These are phyloP conservation scores for Simalia tracyae DNA, from an alignment of 2,797 vertebrate genomes.

Conservation along the genomic window DNA sequence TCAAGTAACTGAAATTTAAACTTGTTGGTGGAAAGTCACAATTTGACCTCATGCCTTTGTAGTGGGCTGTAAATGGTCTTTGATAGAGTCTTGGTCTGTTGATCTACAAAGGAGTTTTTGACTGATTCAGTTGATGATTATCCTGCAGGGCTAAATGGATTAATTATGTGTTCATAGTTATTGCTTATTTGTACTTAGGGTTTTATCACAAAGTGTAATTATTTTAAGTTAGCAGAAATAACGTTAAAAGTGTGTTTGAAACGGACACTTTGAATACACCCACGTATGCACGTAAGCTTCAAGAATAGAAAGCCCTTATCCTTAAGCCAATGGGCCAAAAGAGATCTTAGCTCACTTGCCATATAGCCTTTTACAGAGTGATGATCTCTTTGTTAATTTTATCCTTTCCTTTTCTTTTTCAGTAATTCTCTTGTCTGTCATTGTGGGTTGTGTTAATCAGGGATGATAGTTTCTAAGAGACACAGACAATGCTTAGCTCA, in stretches of 20 bases:
- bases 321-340: not conserved
- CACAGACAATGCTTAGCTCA: not conserved
- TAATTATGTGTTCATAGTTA: not conserved
- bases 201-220: not conserved
- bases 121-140: not conserved
- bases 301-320: not conserved
- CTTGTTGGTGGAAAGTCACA: slow-evolving; percentile 7
- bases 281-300: not conserved
- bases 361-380: slow-evolving; percentile 1
- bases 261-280: not conserved
- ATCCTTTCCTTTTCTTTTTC: not conserved
- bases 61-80: not conserved
- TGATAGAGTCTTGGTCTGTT: not conserved
- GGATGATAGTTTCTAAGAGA: not conserved
- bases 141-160: not conserved
- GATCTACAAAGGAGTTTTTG: slow-evolving; percentile 7
- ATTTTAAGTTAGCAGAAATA: not conserved
- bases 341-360: not conserved
- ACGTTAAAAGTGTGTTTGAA: not conserved
- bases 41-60: slow-evolving; percentile 11
- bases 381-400: not conserved
- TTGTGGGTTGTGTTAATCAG: not conserved
- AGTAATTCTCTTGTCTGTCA: not conserved
- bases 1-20: slow-evolving; percentile 25
- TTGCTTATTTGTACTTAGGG: not conserved